A percentile compares a stretch with the other conserved stretches of the same genome.
Evolutionary conservation across 1,140 invertebrate species (phyloP).

Genomic region (Drosophila athabasca): DNA sequence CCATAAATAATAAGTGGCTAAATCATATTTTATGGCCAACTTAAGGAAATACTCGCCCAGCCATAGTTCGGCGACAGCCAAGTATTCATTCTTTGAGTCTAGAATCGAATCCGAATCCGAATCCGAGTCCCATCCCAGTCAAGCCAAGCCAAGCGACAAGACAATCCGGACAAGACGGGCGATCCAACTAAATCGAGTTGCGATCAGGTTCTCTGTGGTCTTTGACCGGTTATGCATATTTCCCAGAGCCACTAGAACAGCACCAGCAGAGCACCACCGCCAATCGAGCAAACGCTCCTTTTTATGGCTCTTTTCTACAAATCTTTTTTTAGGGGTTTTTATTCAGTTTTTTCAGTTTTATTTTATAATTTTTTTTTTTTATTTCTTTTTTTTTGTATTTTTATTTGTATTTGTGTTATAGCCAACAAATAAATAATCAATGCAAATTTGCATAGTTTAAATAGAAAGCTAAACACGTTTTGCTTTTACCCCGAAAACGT

Average conservation of each 20-base stretch:
- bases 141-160: background rate
- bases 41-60: conserved; percentile 63
- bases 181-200: conserved; percentile 39
- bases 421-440: conserved; percentile 76
- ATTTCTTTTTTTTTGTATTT: conserved; percentile 36
- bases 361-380: conserved; percentile 25
- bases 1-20: conserved; percentile 61
- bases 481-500: conserved; percentile 74
- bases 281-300: conserved; percentile 55
- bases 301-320: conserved; percentile 73
- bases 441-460: conserved; percentile 77
- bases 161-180: conserved; percentile 11
- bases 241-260: conserved; percentile 7
- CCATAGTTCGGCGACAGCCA: conserved; percentile 10
- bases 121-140: conserved; percentile 15
- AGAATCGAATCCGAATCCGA: conserved; percentile 24
- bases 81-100: conserved; percentile 15
- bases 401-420: conserved; percentile 48
- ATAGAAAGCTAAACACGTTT: conserved; percentile 81
- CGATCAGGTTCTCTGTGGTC: conserved; percentile 60
- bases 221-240: conserved; percentile 78
- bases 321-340: conserved; percentile 35
- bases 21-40: conserved; percentile 55
- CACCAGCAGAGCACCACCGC: too few species aligned
- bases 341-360: conserved; percentile 7